Evolutionary conservation across 1,140 invertebrate species (phyloP).

Genomic region (Leptopilina boulardi): DNA sequence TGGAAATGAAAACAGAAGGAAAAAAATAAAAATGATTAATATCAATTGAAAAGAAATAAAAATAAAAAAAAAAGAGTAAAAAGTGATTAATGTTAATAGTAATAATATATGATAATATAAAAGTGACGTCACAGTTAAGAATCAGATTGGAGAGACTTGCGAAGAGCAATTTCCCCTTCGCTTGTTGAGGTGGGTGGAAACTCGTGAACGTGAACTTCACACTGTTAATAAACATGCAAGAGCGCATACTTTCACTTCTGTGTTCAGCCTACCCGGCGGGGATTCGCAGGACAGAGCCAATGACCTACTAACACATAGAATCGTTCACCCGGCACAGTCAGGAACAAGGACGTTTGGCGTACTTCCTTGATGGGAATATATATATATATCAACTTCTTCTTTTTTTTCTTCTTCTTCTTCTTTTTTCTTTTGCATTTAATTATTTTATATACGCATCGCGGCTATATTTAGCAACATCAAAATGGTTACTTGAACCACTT

Average conservation of each 20-base stretch:
- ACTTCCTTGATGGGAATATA: background rate
- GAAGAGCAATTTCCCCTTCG: conserved; percentile 35
- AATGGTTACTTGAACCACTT: no score
- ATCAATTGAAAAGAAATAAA: background rate
- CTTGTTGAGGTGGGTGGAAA: conserved; percentile 48
- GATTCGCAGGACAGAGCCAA: conserved; percentile 67
- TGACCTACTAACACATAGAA: conserved; percentile 74
- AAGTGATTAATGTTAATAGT: background rate
- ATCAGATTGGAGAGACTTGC: conserved; percentile 17
- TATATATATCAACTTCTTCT: background rate
- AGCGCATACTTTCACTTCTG: conserved; percentile 72
- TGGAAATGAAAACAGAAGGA: no score
- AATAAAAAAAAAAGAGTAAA: background rate
- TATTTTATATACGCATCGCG: background rate
- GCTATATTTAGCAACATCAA: no score
- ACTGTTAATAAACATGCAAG: conserved; percentile 64
- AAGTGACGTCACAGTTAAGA: conserved; percentile 10
- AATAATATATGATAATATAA: background rate
- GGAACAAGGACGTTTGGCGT: conserved; percentile 34
- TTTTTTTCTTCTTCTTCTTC: no score
- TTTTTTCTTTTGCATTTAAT: background rate
- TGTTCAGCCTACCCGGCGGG: conserved; percentile 52
- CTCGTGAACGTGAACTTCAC: conserved; percentile 74
- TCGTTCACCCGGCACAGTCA: conserved; percentile 39
- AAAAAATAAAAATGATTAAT: background rate